phyloP scores from a whole-genome alignment of 2,797 vertebrate species.

The Huso huso region DNA sequence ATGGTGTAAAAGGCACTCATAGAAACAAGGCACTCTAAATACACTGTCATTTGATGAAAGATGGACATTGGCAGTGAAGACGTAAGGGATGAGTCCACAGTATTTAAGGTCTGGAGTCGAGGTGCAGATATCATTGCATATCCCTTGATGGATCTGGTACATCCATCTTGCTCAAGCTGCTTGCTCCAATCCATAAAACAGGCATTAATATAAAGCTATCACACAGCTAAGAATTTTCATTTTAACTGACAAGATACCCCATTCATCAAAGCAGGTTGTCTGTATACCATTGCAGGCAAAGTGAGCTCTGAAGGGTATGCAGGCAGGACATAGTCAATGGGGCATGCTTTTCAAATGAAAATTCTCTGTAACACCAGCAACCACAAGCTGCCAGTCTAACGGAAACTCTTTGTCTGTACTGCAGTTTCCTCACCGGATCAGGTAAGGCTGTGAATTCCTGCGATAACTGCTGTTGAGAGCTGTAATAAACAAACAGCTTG shows the following conservation, averaged over 20 bases:
- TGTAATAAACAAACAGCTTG: too few species aligned
- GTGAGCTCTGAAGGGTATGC: neutral
- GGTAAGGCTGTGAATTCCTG: too few species aligned
- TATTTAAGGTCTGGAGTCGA: too few species aligned
- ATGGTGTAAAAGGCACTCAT: too few species aligned
- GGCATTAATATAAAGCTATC: constrained; percentile 54
- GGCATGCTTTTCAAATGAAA: neutral
- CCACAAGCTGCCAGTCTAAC: too few species aligned
- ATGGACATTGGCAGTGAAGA: too few species aligned
- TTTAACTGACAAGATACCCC: constrained; percentile 49
- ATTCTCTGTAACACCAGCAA: neutral
- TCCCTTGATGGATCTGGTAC: constrained; percentile 39
- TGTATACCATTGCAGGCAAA: constrained; percentile 19
- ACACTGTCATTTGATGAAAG: too few species aligned
- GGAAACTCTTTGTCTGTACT: too few species aligned
- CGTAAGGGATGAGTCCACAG: too few species aligned
- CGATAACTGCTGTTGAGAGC: too few species aligned
- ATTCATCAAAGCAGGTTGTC: constrained; percentile 44
- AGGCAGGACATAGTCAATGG: constrained; percentile 1
- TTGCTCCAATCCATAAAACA: constrained; percentile 55
- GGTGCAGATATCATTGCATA: constrained; percentile 30
- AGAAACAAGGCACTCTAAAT: too few species aligned
- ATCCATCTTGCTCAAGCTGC: constrained; percentile 50
- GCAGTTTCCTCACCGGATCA: too few species aligned
- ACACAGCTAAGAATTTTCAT: constrained; percentile 51